Base-by-base conservation (phyloP, 1,140 invertebrate species). In the Danaus melanippus region DNA sequence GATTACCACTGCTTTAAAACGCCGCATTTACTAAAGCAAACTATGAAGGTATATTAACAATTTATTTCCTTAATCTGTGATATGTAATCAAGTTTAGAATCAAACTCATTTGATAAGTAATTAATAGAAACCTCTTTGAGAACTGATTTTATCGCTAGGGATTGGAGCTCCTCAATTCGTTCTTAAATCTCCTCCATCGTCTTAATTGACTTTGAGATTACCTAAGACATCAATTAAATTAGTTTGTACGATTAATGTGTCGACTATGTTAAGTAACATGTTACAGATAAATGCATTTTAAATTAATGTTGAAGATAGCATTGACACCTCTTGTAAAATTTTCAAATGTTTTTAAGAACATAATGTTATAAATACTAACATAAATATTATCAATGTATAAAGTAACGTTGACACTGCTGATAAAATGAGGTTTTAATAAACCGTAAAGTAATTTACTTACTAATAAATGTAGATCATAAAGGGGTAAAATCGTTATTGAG, bases 131-230 rank as follows among this genome's bases (percentile, higher is more conserved):
- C 21, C 21, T 32, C 21, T 32, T 32, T 32, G 21, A 32, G 21
- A 32, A 32, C 21, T 32, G 21, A 32, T 32, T 3, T 32, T 32
- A 32, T 32, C 21, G 7, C 21, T 32, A 32, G 21, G 7, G 21
- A 32, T 32, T 32, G 21, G 21, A 32, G 21, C 21, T 32, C 6
- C 21, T 32, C 21, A 32, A 32, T 32, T 32, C 21, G 7, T 32
- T 32, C 21, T 32, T 32, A 32, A 32, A 32, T 32, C 21, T 32
- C 21, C 21, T 32, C 21, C 21, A 32, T 32, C 21, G 21, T 32
- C 68, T 76, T 77, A 79, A 80, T 79, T 69, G 66, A 71, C 66
- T 71, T 66, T 69, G 53, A 81, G 68, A 78, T 74, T 76, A 56
- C 54, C 53, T 41, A 71, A 58, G 59, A 71, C 53, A 65, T 69